Evolutionary conservation across 2,113 vertebrate species (phyloP).

Genomic region (Platysternon megacephalum): DNA sequence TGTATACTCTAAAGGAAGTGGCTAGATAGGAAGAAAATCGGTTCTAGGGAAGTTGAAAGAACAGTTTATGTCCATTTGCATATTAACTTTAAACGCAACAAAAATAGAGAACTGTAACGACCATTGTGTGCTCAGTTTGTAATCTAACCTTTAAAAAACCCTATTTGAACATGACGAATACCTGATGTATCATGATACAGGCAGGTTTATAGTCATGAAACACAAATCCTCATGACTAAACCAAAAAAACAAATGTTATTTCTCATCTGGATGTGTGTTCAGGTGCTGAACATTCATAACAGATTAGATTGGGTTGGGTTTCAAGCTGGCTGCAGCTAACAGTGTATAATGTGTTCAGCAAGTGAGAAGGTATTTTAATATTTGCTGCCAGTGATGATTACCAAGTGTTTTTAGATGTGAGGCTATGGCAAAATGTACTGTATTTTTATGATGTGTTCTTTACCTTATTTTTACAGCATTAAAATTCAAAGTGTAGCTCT

Average conservation of each 20-base stretch:
- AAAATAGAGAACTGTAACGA: neutral
- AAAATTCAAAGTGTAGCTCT: constrained; percentile 89
- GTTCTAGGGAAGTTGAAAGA: neutral
- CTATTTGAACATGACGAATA: neutral
- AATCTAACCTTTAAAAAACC: neutral
- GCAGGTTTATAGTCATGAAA: neutral
- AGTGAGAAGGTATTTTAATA: neutral
- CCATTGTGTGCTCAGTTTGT: neutral
- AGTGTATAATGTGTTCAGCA: neutral
- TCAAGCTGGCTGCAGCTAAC: neutral
- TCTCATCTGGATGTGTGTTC: constrained; percentile 3
- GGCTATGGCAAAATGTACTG: constrained; percentile 1
- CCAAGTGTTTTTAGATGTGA: neutral
- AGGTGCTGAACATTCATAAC: neutral
- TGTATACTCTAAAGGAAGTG: neutral
- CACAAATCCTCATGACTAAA: neutral
- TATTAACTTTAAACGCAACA: neutral
- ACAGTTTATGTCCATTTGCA: neutral
- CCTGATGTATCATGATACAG: neutral
- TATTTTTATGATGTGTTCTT: neutral
- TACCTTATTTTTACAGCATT: constrained; percentile 80
- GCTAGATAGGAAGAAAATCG: neutral
- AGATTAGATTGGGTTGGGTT: neutral
- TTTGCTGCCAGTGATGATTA: neutral
- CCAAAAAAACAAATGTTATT: neutral